Percentiles rank a stretch among this genome's conserved stretches.
Conservation (phyloP, 2,888 invertebrate species). For the Coenonympha arcania region DNA sequence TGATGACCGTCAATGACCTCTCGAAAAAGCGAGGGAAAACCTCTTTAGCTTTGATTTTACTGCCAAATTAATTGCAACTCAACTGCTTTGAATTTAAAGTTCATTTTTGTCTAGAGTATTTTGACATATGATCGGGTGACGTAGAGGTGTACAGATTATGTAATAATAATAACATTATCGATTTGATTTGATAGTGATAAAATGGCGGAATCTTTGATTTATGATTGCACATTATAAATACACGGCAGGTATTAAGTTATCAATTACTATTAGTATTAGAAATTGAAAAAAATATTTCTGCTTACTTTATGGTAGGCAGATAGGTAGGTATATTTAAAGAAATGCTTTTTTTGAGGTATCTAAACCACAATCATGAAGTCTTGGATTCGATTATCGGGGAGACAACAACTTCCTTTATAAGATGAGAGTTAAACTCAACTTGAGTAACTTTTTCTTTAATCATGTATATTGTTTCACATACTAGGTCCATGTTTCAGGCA, state of each 20-base stretch:
- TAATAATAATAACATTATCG: constrained; percentile 13
- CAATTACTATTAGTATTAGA: too few species aligned
- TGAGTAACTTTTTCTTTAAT: too few species aligned
- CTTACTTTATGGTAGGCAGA: too few species aligned
- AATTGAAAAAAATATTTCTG: too few species aligned
- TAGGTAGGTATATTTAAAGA: too few species aligned
- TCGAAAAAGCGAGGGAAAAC: constrained; percentile 43
- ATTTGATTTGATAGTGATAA: background rate
- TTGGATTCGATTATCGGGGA: too few species aligned
- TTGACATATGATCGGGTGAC: constrained; percentile 14
- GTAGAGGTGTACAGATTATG: constrained; percentile 11
- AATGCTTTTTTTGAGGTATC: too few species aligned
- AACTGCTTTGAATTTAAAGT: background rate
- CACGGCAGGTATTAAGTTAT: background rate
- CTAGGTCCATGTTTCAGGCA: too few species aligned
- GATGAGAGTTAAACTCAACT: too few species aligned
- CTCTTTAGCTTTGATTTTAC: constrained; percentile 11
- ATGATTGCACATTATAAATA: background rate
- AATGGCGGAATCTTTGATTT: constrained; percentile 13
- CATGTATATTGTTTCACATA: too few species aligned
- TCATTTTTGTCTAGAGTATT: background rate
- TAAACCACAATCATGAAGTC: too few species aligned
- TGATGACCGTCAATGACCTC: constrained; percentile 64
- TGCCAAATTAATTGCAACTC: background rate
- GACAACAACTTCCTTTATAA: too few species aligned